A percentile compares a stretch with the other conserved stretches of the same genome.
phyloP scores from a whole-genome alignment of 2,113 vertebrate genomes.

The Vanacampus margaritifer region DNA sequence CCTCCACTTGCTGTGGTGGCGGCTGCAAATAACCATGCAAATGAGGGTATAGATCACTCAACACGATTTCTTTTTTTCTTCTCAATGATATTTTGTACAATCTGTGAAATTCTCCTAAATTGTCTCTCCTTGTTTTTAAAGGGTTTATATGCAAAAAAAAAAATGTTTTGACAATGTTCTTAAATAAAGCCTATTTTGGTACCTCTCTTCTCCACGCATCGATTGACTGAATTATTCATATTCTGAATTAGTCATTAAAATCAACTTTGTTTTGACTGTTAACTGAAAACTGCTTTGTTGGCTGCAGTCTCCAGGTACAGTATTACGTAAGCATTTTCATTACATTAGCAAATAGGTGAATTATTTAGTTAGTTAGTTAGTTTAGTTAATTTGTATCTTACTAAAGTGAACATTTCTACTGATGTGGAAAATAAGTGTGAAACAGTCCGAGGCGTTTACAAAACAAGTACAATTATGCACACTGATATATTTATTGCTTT shows the following conservation, averaged over 20 bases:
- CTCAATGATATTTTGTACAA: constrained; percentile 70
- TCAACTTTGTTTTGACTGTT: background rate
- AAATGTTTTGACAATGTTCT: constrained; percentile 70
- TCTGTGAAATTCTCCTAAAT: constrained; percentile 67
- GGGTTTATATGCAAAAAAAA: constrained; percentile 74
- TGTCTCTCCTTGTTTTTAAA: constrained; percentile 65
- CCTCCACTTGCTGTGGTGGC: constrained; percentile 45
- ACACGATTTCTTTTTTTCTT: constrained; percentile 33
- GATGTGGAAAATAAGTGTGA: too few relatives aligned
- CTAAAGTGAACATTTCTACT: background rate
- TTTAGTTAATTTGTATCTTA: too few relatives aligned
- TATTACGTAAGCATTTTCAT: too few relatives aligned
- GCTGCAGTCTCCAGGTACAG: background rate
- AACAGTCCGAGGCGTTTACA: too few relatives aligned
- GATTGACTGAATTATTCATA: constrained; percentile 5
- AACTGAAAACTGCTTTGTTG: background rate
- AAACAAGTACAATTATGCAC: too few relatives aligned
- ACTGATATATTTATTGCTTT: too few relatives aligned
- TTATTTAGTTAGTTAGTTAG: too few relatives aligned
- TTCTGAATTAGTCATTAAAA: background rate
- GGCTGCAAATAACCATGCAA: constrained; percentile 56
- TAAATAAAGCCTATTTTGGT: constrained; percentile 80
- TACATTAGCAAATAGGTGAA: too few relatives aligned
- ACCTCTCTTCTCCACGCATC: constrained; percentile 45
- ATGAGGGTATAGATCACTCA: constrained; percentile 35